Percentiles rank a stretch among this genome's conserved stretches.
These are phyloP conservation scores for Pseudorasbora parva DNA, from an alignment of 2,113 vertebrate species.

Conservation along the genomic window DNA sequence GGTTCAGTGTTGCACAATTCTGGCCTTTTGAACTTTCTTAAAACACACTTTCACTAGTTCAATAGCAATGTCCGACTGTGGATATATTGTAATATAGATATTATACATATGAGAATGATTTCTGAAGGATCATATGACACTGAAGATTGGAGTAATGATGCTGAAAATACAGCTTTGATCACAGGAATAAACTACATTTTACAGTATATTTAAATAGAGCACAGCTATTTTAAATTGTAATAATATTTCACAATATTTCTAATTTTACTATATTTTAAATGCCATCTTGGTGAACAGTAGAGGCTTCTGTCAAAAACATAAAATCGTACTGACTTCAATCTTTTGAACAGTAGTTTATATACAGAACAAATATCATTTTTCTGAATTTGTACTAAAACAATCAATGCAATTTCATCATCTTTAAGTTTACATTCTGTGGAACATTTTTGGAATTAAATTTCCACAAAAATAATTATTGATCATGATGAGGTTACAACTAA, in stretches of 20 bases:
- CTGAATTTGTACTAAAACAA: background rate
- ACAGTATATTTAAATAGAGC: background rate
- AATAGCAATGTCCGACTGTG: background rate
- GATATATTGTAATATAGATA: too few relatives aligned
- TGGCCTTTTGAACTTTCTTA: conserved; percentile 1
- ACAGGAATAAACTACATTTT: too few relatives aligned
- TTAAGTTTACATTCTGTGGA: too few relatives aligned
- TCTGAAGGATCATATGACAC: background rate
- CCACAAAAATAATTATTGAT: too few relatives aligned
- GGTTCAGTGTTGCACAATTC: background rate
- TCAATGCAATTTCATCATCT: background rate
- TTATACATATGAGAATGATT: background rate
- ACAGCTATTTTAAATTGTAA: background rate
- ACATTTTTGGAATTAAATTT: too few relatives aligned
- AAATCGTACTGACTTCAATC: background rate
- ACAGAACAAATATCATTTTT: background rate
- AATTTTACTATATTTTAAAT: background rate
- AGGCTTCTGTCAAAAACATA: background rate
- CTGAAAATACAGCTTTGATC: background rate
- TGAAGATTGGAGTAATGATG: background rate
- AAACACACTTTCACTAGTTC: background rate
- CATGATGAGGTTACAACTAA: background rate
- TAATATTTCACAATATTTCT: too few relatives aligned
- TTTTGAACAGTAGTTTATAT: background rate
- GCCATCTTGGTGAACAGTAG: background rate